A percentile compares a stretch with the other conserved stretches of the same genome.
Evolutionary conservation across 2,888 invertebrate genomes (phyloP).

Genomic region (Eucera pruinosa): DNA sequence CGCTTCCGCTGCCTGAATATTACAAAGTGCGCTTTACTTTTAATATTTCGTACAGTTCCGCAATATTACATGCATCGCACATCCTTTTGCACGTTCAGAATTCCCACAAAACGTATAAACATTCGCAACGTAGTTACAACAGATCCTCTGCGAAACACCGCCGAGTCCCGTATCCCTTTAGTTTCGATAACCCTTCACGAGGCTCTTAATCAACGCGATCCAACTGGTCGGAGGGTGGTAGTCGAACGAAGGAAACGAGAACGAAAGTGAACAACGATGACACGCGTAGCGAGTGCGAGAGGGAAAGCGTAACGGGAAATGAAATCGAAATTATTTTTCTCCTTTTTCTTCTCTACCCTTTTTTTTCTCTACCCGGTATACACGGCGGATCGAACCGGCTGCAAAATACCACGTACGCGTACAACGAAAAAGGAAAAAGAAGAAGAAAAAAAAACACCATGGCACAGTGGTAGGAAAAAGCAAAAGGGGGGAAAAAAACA

Average conservation of each 20-base stretch:
- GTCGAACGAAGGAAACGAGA: constrained; percentile 27
- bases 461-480: too few species aligned
- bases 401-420: constrained; percentile 1
- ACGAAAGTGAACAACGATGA: constrained; percentile 38
- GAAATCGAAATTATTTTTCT: constrained; percentile 50
- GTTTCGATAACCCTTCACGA: constrained; percentile 17
- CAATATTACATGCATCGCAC: too few species aligned
- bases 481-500: neutral
- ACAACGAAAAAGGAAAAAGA: constrained; percentile 10
- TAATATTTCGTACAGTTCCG: too few species aligned
- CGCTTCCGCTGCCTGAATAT: too few species aligned
- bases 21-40: too few species aligned
- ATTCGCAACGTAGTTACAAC: neutral
- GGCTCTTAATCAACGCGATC: constrained; percentile 55
- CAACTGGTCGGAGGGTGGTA: constrained; percentile 25
- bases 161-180: constrained; percentile 1
- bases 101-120: too few species aligned
- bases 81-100: too few species aligned
- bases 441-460: constrained; percentile 2
- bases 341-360: neutral
- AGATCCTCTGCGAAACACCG: neutral
- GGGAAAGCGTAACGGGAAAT: constrained; percentile 28
- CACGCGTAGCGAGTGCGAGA: neutral
- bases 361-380: neutral
- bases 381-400: constrained; percentile 22